Evolutionary conservation across 1,140 invertebrate genomes (phyloP).

Genomic region (Neodiprion virginianus): DNA sequence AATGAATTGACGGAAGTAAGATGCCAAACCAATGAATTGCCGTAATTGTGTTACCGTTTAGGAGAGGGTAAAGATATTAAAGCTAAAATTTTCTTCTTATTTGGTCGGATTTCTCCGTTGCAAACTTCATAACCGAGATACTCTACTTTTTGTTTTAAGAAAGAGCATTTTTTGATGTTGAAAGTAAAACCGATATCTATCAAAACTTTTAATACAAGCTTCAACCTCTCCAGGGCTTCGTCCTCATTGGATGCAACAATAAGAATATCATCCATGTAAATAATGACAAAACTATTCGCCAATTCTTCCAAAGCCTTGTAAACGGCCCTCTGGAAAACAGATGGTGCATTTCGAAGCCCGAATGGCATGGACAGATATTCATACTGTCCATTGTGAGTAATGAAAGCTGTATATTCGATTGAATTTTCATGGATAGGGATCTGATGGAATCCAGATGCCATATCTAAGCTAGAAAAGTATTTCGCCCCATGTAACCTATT

Average conservation of each 20-base stretch:
- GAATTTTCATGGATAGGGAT: conserved; percentile 47
- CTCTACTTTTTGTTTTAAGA: conserved; percentile 36
- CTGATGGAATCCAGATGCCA: conserved; percentile 59
- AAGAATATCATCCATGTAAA: conserved; percentile 33
- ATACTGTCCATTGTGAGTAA: conserved; percentile 46
- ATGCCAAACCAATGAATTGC: conserved; percentile 35
- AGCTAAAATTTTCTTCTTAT: too few species aligned
- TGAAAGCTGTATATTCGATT: conserved; percentile 56
- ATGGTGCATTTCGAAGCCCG: conserved; percentile 54
- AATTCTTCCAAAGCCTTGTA: conserved; percentile 18
- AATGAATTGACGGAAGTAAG: conserved; percentile 45
- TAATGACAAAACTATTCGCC: conserved; percentile 2
- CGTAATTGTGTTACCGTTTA: conserved; percentile 30
- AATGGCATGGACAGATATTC: conserved; percentile 46
- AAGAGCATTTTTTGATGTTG: too few species aligned
- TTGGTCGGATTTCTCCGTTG: too few species aligned
- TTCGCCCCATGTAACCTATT: conserved; percentile 31
- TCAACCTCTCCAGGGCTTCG: too few species aligned
- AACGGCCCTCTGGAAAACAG: conserved; percentile 44
- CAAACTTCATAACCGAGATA: conserved; percentile 26
- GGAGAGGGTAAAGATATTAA: conserved; percentile 25
- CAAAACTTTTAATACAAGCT: too few species aligned
- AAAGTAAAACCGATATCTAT: too few species aligned
- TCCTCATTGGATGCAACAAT: conserved; percentile 24
- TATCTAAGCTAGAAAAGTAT: conserved; percentile 53